A percentile compares a stretch with the other conserved stretches of the same genome.
Conservation (phyloP, 2,797 vertebrate species). For the Eulemur albifrons region DNA sequence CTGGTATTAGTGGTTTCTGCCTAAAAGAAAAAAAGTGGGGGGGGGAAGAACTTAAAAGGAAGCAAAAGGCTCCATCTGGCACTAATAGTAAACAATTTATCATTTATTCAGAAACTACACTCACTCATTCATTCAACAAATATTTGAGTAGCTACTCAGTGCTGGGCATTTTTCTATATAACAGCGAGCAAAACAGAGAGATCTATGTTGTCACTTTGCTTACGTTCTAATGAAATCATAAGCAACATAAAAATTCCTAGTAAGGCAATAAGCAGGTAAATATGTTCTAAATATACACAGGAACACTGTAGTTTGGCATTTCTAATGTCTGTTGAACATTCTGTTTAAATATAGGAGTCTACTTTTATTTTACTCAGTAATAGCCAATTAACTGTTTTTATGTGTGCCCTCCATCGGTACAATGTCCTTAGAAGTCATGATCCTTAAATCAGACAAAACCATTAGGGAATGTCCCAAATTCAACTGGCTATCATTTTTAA, state of each 20-base stretch:
- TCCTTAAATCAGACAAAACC: background rate
- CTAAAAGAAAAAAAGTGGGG: constrained; percentile 82
- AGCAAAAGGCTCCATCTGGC: background rate
- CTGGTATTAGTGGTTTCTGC: constrained; percentile 94
- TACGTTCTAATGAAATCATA: background rate
- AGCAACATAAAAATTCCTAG: background rate
- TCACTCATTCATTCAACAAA: background rate
- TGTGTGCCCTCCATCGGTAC: background rate
- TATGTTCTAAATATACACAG: background rate
- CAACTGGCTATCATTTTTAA: background rate
- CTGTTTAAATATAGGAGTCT: background rate
- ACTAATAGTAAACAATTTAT: background rate
- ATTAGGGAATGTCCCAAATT: background rate
- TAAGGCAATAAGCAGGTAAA: background rate
- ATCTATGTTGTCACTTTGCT: background rate
- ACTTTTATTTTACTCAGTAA: background rate
- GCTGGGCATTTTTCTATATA: background rate
- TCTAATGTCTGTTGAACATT: background rate
- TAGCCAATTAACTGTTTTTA: background rate
- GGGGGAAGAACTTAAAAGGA: constrained; percentile 31
- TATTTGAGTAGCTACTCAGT: background rate
- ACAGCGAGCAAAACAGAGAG: background rate
- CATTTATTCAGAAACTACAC: background rate
- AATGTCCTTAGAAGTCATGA: background rate
- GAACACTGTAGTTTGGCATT: background rate